Percentiles rank a stretch among this genome's conserved stretches.
phyloP scores from a whole-genome alignment of 2,113 vertebrate genomes.

The Manacus vitellinus region DNA sequence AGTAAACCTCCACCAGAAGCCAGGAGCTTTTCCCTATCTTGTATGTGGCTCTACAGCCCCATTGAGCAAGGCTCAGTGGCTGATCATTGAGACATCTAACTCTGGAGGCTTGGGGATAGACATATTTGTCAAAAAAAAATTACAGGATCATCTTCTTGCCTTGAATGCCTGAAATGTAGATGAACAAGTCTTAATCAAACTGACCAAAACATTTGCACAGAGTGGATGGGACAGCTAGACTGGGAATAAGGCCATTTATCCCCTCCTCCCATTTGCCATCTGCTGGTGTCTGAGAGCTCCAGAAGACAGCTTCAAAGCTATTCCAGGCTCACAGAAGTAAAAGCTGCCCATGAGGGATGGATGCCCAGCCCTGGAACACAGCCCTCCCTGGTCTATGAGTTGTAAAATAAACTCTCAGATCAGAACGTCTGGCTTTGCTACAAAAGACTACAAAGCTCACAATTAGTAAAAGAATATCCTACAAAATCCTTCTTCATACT shows the following conservation, averaged over 20 bases:
- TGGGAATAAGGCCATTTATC: neutral
- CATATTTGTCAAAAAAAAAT: neutral
- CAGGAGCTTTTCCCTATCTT: neutral
- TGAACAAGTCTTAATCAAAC: neutral
- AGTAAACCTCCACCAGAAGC: neutral
- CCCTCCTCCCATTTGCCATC: neutral
- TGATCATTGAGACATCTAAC: neutral
- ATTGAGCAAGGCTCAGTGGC: neutral
- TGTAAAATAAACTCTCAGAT: neutral
- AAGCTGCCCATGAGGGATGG: neutral
- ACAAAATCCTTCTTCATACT: slow-evolving; percentile 37
- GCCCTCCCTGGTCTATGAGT: neutral
- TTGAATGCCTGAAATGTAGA: neutral
- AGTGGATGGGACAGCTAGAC: neutral
- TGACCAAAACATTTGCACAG: neutral
- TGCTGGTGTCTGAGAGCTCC: neutral
- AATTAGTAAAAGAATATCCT: slow-evolving; percentile 23
- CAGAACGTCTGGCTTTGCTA: neutral
- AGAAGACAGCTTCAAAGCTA: neutral
- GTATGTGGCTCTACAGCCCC: neutral
- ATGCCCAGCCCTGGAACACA: neutral
- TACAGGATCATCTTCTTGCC: neutral
- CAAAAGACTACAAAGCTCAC: slow-evolving; percentile 10
- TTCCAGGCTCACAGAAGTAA: neutral
- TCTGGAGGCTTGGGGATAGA: neutral